Conservation (phyloP, 2,888 invertebrate genomes). For the Pollenia amentaria region DNA sequence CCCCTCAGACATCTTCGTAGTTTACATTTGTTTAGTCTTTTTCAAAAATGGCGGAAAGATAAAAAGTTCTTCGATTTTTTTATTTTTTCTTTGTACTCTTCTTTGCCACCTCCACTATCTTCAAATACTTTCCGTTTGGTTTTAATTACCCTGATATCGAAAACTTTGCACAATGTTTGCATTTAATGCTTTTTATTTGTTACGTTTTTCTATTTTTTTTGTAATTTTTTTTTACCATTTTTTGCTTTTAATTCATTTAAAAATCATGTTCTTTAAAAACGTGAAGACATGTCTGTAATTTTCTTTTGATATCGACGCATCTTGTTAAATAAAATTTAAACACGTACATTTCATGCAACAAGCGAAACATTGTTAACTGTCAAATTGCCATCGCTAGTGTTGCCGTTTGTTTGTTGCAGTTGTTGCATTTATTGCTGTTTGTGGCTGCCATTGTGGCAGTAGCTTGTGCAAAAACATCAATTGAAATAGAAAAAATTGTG, state of each 20-base stretch:
- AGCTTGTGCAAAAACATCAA: constrained; percentile 33
- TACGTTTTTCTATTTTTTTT: background rate
- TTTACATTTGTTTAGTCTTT: background rate
- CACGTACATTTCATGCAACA: constrained; percentile 65
- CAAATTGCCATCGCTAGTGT: constrained; percentile 45
- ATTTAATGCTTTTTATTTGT: constrained; percentile 20
- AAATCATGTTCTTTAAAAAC: constrained; percentile 65
- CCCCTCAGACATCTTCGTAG: too few species aligned
- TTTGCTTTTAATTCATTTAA: constrained; percentile 51
- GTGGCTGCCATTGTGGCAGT: background rate
- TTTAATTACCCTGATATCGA: constrained; percentile 48
- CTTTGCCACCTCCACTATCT: background rate
- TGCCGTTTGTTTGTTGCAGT: background rate
- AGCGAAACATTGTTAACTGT: constrained; percentile 70
- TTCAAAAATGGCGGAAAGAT: background rate
- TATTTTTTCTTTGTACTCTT: background rate
- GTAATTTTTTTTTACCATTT: background rate
- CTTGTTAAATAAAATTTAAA: constrained; percentile 68
- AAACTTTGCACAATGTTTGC: background rate
- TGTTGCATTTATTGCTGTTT: constrained; percentile 41
- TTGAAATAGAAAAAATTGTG: background rate
- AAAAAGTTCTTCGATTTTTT: background rate
- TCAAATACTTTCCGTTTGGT: background rate
- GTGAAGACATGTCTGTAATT: constrained; percentile 65
- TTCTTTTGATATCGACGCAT: constrained; percentile 64